Base-by-base conservation (phyloP, 1,140 invertebrate species). In the Aphaenogaster rudis region DNA sequence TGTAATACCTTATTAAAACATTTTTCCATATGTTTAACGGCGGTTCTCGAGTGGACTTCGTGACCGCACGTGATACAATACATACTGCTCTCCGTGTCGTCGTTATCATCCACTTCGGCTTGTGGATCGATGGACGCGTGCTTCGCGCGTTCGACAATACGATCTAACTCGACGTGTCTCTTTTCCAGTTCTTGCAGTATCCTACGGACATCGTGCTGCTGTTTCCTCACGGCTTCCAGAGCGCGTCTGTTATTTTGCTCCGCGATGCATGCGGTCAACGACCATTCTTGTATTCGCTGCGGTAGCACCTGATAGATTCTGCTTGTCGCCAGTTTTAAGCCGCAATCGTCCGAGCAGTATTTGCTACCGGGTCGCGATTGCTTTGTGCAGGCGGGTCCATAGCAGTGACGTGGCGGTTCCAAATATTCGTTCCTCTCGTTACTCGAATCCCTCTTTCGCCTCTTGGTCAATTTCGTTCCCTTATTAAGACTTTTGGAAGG, bases 61-160 rank as follows among this genome's bases (percentile, higher is more conserved):
- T 98, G 98, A 0, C 99, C 99, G 96, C 99, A 99, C 0, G 99
- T 99, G 15, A 99, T 98, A 95, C 99, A 99, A 93, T 99, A 99
- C 96, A 98, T 98, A 74, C 97, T 98, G 88, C 97, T 97, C 92
- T 99, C 98, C 64, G 97, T 97, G 93, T 98, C 98, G 15, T 97
- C 96, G 91, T 97, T 96, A 67, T 97, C 97, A 77, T 97, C 97
- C 48, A 96, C 95, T 48, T 97, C 96, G 33, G 96, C 93, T 50
- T 96, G 96, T 1, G 96, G 96, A 92, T 97, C 96, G 17, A 98
- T 97, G 2, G 96, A 96, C 6, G 97, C 97, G 76, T 96, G 96
- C 90, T 97, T 98, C 0, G 98, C 98, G 33, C 97, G 94, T 57
- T 98, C 97, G 13, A 99, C 96, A 28, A 99, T 96, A n/a, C 96